Percentiles rank a stretch among this genome's conserved stretches.
phyloP scores from a whole-genome alignment of 2,113 vertebrate genomes.

The Callaeas wilsoni region DNA sequence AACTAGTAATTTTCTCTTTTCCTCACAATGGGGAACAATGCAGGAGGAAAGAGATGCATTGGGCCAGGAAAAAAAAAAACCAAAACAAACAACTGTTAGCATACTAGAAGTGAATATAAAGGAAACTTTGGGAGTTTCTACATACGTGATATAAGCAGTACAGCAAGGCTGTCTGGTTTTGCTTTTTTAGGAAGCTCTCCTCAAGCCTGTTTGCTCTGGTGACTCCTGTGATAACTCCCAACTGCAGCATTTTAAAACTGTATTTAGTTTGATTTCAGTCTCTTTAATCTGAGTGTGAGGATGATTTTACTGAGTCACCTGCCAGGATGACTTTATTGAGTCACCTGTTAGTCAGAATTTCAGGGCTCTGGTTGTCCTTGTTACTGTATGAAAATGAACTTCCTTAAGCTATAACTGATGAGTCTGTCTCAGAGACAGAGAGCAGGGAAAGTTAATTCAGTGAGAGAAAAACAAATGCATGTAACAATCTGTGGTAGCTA shows the following conservation, averaged over 20 bases:
- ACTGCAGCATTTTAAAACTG: background rate
- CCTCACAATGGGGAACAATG: background rate
- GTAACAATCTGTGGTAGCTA: background rate
- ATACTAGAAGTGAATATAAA: background rate
- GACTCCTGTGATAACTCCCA: background rate
- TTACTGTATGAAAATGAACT: background rate
- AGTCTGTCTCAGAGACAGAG: conserved; percentile 1
- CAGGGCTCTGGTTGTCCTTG: background rate
- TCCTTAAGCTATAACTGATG: conserved; percentile 16
- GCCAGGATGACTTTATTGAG: background rate
- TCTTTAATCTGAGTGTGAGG: background rate
- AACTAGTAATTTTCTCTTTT: background rate
- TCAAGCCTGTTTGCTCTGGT: background rate
- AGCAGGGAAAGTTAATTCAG: conserved; percentile 17
- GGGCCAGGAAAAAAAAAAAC: background rate
- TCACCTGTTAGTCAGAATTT: background rate
- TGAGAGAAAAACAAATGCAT: conserved; percentile 49
- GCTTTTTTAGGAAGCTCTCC: background rate
- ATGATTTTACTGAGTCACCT: background rate
- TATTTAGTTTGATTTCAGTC: background rate
- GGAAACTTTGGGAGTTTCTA: background rate
- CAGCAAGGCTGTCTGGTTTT: background rate
- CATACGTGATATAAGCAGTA: background rate
- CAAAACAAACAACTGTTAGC: no score
- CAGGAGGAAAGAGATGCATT: background rate